Evolutionary conservation across 2,888 invertebrate species (phyloP), one percentile per base, ranked within the genome.

Genomic region (Eulithis testata): DNA sequence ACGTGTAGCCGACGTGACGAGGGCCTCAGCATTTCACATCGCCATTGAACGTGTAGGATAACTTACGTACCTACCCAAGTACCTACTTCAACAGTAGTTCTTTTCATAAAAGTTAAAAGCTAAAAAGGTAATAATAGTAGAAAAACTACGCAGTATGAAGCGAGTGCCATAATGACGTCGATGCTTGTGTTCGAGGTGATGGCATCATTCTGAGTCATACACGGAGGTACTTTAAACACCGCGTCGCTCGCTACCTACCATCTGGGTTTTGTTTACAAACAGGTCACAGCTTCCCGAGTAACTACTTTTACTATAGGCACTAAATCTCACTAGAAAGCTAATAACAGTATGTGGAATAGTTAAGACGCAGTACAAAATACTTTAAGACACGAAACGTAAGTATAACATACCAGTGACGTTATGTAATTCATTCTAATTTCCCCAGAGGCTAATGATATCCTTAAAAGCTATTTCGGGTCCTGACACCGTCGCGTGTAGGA

Each of bases 401-500:
- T 73, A 69, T 76, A 76, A 75, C 68, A 72, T 67, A 72, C 69
- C 71, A 73, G 75, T 76, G 76, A 77, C 79, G 70, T 76, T 79
- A 76, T 79, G 82, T 85, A 87, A 87, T 86, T 86, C 82, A 80
- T 86, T 87, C 79, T 88, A 89, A 91, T 91, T 91, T 90, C 90
- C 90, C 91, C 58, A 63, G 86, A 78, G 89, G 71, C 82, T 85
- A 87, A 89, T 88, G 86, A 84, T 82, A 85, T 85, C 83, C 83
- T 84, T 81, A 84, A 82, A 86, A 82, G 83, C 81, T 84, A 82
- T 86, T 88, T 83, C 79, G 73, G 83, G 82, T 83, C 76, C 80
- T 79, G 79, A 78, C 76, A 75, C 73, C 74, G 71, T 71, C 65
- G 71, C 75, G 75, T 76, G 70, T 77, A 76, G 66, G 60, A 70